Evolutionary conservation across 2,113 vertebrate genomes (phyloP).

Genomic region (Coreoperca whiteheadi): DNA sequence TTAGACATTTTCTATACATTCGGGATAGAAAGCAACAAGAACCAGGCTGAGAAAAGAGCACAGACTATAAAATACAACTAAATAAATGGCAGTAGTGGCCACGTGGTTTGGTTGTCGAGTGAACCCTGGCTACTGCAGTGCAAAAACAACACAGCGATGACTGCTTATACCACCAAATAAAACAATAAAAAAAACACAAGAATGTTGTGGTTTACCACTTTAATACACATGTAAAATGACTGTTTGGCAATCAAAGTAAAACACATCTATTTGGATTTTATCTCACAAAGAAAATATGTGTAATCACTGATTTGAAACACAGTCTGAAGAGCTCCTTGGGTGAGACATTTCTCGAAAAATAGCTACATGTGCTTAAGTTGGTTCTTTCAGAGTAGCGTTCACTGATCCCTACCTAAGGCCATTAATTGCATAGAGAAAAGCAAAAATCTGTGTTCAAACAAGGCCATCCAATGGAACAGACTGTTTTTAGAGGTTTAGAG

Average conservation of each 20-base stretch:
- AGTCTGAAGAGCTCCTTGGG: slow-evolving; percentile 24
- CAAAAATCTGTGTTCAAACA: slow-evolving; percentile 68
- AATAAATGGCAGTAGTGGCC: background rate
- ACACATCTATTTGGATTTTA: slow-evolving; percentile 4
- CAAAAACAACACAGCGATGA: background rate
- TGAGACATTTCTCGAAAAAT: slow-evolving; percentile 31
- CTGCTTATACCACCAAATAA: slow-evolving; percentile 1
- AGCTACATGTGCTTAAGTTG: slow-evolving; percentile 57
- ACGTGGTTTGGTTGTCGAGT: background rate
- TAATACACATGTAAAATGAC: background rate
- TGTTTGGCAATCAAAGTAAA: background rate
- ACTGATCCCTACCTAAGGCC: slow-evolving; percentile 58
- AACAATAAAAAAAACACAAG: background rate
- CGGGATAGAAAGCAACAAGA: background rate
- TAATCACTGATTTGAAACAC: slow-evolving; percentile 36
- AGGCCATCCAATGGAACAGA: slow-evolving; percentile 56
- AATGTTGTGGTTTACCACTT: background rate
- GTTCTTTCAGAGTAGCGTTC: slow-evolving; percentile 32
- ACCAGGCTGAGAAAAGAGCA: background rate
- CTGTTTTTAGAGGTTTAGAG: slow-evolving; percentile 68
- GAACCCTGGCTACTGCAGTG: background rate
- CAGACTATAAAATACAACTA: slow-evolving; percentile 2
- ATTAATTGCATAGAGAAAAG: slow-evolving; percentile 70
- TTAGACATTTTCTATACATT: too few relatives aligned
- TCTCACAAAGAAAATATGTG: background rate